These are phyloP conservation scores for Pachycephus smyrnensis DNA, from an alignment of 2,888 invertebrate genomes.

Conservation along the genomic window DNA sequence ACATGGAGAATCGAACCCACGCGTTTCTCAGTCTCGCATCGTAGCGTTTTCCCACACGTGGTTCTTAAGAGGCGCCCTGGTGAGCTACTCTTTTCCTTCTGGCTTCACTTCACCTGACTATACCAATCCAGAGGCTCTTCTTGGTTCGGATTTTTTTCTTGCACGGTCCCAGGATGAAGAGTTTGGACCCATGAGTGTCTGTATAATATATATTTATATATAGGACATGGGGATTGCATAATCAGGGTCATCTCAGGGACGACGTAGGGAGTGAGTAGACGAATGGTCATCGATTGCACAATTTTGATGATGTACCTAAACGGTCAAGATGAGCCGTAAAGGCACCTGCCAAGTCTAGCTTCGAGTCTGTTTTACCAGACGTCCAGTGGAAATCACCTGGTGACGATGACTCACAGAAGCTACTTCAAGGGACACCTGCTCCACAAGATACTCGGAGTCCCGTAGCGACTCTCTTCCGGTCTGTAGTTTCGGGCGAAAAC, in stretches of 20 bases:
- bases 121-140: constrained; percentile 16
- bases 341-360: not conserved
- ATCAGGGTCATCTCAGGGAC: not conserved
- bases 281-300: not conserved
- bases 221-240: not conserved
- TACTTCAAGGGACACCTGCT: constrained; percentile 3
- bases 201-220: not conserved
- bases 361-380: not conserved
- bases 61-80: constrained; percentile 38
- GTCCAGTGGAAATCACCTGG: not conserved
- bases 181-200: not conserved
- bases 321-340: not conserved
- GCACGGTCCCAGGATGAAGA: not conserved
- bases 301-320: not conserved
- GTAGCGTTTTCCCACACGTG: constrained; percentile 58
- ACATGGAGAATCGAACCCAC: constrained; percentile 23
- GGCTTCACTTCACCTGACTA: constrained; percentile 34
- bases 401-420: not conserved
- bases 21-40: constrained; percentile 63
- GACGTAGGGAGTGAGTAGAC: not conserved
- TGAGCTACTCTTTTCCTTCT: constrained; percentile 37
- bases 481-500: not conserved
- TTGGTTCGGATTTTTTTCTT: not conserved
- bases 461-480: not conserved
- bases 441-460: not conserved